Percentiles rank a stretch among this genome's conserved stretches.
phyloP scores from a whole-genome alignment of 2,113 vertebrate species.

The Vulpes lagopus region DNA sequence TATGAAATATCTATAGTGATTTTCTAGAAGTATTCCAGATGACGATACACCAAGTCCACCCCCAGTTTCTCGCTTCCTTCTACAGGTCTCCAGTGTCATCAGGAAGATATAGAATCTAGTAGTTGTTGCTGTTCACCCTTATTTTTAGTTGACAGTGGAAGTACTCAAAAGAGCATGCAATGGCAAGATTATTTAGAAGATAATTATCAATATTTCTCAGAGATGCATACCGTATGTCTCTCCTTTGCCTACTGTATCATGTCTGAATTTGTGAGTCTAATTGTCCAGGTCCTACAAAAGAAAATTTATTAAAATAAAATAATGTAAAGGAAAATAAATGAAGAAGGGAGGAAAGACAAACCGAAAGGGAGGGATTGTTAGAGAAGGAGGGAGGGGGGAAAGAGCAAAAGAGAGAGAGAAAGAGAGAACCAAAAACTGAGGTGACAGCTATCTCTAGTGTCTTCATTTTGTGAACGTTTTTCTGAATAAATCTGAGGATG shows the following conservation, averaged over 20 bases:
- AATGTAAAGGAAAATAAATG: not conserved
- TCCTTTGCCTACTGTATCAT: not conserved
- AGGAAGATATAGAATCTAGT: accelerated
- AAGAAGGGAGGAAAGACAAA: not conserved
- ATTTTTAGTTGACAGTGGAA: not conserved
- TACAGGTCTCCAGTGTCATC: not conserved
- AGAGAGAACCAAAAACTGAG: not conserved
- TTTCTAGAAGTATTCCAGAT: not conserved
- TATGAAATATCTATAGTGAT: not conserved
- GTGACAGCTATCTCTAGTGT: not conserved
- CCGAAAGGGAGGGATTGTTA: not conserved
- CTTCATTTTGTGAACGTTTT: not conserved
- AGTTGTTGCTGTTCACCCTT: not conserved
- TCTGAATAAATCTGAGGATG: not conserved
- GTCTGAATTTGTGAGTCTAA: not conserved
- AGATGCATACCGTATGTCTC: not conserved
- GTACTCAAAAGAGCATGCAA: accelerated
- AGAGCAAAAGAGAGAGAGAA: not conserved
- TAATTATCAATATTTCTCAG: not conserved
- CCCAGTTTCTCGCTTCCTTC: not conserved
- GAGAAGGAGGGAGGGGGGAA: not conserved
- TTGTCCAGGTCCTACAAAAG: not conserved
- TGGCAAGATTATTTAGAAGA: not conserved
- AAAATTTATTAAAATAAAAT: not conserved
- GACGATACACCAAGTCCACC: accelerated